A percentile compares a stretch with the other conserved stretches of the same genome.
These are phyloP conservation scores for Lagocephalus sceleratus DNA, from an alignment of 2,797 vertebrate species.

Conservation along the genomic window DNA sequence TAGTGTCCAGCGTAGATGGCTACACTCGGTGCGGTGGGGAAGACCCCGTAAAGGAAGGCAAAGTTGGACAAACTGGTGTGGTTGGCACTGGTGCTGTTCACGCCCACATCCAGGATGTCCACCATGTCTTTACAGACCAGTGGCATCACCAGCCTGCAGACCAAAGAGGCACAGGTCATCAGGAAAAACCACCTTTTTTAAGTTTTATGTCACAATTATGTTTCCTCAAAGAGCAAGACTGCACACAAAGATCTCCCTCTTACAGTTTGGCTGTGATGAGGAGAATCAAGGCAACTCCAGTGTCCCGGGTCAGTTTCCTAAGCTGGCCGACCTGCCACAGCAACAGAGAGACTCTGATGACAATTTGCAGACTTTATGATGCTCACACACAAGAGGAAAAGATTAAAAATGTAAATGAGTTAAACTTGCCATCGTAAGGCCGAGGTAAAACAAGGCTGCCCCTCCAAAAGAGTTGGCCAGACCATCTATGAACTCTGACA, in stretches of 20 bases:
- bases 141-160: slow-evolving; percentile 87
- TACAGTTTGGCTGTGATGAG: slow-evolving; percentile 98
- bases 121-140: slow-evolving; percentile 96
- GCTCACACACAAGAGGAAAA: background rate
- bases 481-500: slow-evolving; percentile 91
- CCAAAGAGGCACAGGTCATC: no score
- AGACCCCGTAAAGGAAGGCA: slow-evolving; percentile 95
- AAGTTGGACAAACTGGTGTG: slow-evolving; percentile 95
- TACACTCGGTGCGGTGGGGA: slow-evolving; percentile 93
- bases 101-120: slow-evolving; percentile 84
- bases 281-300: slow-evolving; percentile 90
- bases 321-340: slow-evolving; percentile 78
- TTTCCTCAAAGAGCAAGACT: background rate
- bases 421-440: slow-evolving; percentile 88
- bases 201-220: no score
- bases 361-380: background rate
- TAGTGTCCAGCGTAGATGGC: slow-evolving; percentile 95
- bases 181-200: no score
- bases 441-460: slow-evolving; percentile 92
- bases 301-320: slow-evolving; percentile 85
- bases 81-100: slow-evolving; percentile 77
- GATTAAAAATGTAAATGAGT: background rate
- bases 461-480: slow-evolving; percentile 93
- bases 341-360: background rate
- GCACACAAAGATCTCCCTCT: slow-evolving; percentile 54